phyloP scores from a whole-genome alignment of 2,888 invertebrate genomes.

The Nomada goodeniana region DNA sequence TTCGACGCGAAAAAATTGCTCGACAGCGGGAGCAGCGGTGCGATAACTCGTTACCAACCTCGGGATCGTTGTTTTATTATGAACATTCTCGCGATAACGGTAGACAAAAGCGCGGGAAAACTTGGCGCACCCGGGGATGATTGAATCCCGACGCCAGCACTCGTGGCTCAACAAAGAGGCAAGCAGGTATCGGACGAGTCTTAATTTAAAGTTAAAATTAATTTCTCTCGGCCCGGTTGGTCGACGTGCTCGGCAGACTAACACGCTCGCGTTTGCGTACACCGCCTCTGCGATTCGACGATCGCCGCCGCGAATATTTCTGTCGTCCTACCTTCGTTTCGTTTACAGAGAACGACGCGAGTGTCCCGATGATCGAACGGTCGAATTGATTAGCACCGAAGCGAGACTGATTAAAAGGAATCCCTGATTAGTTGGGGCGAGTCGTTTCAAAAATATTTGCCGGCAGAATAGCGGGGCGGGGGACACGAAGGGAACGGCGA shows the following conservation, averaged over 20 bases:
- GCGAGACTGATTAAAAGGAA: constrained; percentile 72
- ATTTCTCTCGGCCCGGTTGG: constrained; percentile 78
- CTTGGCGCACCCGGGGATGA: constrained; percentile 70
- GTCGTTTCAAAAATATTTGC: constrained; percentile 70
- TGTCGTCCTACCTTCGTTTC: too few relatives aligned
- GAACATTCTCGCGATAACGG: constrained; percentile 74
- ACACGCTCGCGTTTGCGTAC: neutral
- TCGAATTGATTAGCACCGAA: constrained; percentile 38
- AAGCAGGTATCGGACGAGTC: constrained; percentile 82
- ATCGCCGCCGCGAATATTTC: neutral
- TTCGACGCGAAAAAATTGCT: constrained; percentile 36
- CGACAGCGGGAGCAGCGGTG: constrained; percentile 1
- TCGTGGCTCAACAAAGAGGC: constrained; percentile 80
- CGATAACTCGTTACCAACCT: constrained; percentile 56
- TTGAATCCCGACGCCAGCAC: constrained; percentile 66
- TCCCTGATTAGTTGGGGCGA: constrained; percentile 59
- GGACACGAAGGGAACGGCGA: constrained; percentile 10
- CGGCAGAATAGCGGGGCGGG: constrained; percentile 41
- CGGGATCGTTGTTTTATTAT: constrained; percentile 59
- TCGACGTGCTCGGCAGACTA: neutral
- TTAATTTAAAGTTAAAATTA: constrained; percentile 85
- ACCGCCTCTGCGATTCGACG: neutral
- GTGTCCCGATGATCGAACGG: constrained; percentile 21
- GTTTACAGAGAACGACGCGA: too few relatives aligned
- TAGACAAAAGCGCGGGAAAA: constrained; percentile 82